A percentile compares a stretch with the other conserved stretches of the same genome.
Evolutionary conservation across 2,888 invertebrate species (phyloP).

Genomic region (Sabatieria punctata): DNA sequence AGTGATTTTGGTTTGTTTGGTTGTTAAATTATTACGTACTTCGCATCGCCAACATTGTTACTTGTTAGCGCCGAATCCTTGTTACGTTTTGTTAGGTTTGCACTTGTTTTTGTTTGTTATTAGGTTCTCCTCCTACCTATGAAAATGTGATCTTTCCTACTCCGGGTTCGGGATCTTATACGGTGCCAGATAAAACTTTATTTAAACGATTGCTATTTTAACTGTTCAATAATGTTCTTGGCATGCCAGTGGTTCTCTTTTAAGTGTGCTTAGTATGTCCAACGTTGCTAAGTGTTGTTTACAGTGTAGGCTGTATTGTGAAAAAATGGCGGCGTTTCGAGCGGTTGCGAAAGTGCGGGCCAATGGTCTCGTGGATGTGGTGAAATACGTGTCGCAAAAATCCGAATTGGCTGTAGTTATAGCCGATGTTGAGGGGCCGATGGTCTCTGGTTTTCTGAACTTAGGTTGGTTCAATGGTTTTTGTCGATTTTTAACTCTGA

Average conservation of each 20-base stretch:
- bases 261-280: neutral
- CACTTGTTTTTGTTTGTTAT: too few species aligned
- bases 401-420: constrained; percentile 66
- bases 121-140: too few species aligned
- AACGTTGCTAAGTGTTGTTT: neutral
- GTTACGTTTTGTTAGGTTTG: too few species aligned
- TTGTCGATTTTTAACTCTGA: neutral
- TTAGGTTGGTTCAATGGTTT: constrained; percentile 56
- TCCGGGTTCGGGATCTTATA: too few species aligned
- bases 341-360: constrained; percentile 40
- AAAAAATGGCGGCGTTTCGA: constrained; percentile 3
- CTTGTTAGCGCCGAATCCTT: too few species aligned
- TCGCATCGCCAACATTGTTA: too few species aligned
- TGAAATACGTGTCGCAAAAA: constrained; percentile 55
- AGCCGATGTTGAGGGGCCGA: constrained; percentile 71
- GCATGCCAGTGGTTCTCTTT: neutral
- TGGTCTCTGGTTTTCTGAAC: constrained; percentile 69
- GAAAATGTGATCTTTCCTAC: too few species aligned
- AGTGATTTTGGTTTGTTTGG: too few species aligned
- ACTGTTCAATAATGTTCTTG: neutral
- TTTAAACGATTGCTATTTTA: too few species aligned
- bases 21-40: too few species aligned
- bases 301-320: neutral
- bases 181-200: too few species aligned
- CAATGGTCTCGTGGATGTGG: constrained; percentile 55